Evolutionary conservation across 2,888 invertebrate genomes (phyloP), one percentile per base, ranked within the genome.

Genomic region (Lasioglossum oenotherae): DNA sequence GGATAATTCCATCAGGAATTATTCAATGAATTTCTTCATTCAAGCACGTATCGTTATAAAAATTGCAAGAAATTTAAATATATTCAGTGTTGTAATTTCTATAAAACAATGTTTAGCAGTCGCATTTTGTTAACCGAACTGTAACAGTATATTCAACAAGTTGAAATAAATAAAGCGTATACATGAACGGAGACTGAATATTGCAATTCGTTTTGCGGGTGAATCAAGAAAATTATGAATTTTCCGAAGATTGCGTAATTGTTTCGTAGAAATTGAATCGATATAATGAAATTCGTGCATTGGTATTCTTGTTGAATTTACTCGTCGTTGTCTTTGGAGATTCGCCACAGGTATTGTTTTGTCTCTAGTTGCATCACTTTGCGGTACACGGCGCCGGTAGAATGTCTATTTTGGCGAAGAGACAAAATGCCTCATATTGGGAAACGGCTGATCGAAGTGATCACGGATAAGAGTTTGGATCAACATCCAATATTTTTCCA

Each of bases 401-500:
- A 97, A 93, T 96, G 96, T 53, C 93, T 97, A 0, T 97, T 97
- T 92, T 96, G 96, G 96, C 96, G 96, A 85, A 95, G 96, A 23
- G 95, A 96, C 77, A 96, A 96, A 89, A 96, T 97, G 96, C 95
- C 96, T 74, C 95, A 95, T 8, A 96, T 97, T 82, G 97, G 97
- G 4, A 96, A 96, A 88, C 96, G 97, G 92, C 95, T 97, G 71
- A 95, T 97, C 5, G 96, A 97, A 92, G 95, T 97, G 38, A 95
- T 97, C 78, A 94, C 96, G 72, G 97, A 97, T 85, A 96, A 97
- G 95, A 97, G 96, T 91, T 96, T 97, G 84, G 96, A 97, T 92
- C 96, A 96, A 57, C 97, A 97, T 94, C 97, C 97, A 10, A 96
- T 97, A 79, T 96, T 98, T 86, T 96, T 98, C 93, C 98, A 98